Conservation (phyloP, 2,113 vertebrate species). For the Zosterops japonicus region DNA sequence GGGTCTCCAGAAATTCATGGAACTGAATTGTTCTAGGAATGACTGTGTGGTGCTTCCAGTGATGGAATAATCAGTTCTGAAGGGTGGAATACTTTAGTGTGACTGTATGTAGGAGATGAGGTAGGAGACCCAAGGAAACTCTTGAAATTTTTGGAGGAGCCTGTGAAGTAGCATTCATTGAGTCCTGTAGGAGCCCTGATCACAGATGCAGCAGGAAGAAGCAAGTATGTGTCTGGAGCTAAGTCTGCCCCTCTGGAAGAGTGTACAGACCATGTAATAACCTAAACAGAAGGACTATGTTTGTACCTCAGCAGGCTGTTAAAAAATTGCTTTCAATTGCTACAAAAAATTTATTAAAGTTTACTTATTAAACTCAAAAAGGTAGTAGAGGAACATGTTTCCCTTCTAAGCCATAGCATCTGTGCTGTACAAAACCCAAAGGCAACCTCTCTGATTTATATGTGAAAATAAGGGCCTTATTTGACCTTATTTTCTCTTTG, state of each 20-base stretch:
- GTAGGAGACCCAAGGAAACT: neutral
- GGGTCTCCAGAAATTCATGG: neutral
- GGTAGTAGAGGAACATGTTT: neutral
- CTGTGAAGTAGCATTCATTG: neutral
- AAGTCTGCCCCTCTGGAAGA: neutral
- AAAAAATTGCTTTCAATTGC: neutral
- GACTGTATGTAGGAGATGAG: rapidly evolving
- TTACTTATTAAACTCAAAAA: neutral
- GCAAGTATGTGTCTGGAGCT: neutral
- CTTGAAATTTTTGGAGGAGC: neutral
- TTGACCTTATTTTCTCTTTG: slow-evolving; percentile 21
- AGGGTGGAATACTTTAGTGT: neutral
- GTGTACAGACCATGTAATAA: neutral
- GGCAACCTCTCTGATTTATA: neutral
- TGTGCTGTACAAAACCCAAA: neutral
- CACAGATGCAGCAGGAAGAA: neutral
- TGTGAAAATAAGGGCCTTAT: neutral
- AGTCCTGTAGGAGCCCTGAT: neutral
- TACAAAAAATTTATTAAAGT: neutral
- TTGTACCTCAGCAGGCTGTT: neutral
- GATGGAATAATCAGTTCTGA: neutral
- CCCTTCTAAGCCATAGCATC: neutral
- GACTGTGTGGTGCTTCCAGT: neutral
- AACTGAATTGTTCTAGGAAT: neutral
- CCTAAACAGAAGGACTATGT: neutral